Base-by-base conservation (phyloP, 2,797 vertebrate species). In the Psittacula echo region DNA sequence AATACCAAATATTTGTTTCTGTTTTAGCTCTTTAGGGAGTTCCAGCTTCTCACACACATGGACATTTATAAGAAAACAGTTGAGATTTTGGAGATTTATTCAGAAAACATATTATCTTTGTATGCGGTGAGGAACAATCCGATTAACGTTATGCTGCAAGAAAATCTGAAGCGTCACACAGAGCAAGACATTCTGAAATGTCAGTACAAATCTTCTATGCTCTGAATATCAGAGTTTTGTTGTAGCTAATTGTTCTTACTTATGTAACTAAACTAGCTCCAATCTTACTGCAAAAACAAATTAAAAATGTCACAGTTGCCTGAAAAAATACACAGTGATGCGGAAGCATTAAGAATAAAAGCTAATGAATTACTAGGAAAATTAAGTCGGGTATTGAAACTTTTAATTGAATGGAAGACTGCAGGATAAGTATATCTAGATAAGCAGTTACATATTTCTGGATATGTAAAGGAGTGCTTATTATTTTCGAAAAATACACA, bases 21-120 rank as follows among this genome's bases (percentile, higher is more conserved):
- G 77, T 94, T 87, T 58, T 61, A 98, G 97, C 95, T 98, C 79
- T 98, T 98, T 85, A 97, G 95, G 95, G 97, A 98, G 94, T 97
- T 98, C 94, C 96, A 97, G 61, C 94, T 97, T 87, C 97, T 98
- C 61, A 98, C 96, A 53, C 96, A 92, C 37, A 95, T n/a, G 78
- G 97, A 98, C 85, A 92, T 98, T 94, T 97, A 94, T 74, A 97
- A 97, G 90, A 98, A 96, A 97, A 97, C 91, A 81, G 91, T 66
- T 26, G 85, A 97, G 70, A 97, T 98, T 94, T 95, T 98, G 97
- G 98, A 98, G 94, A 91, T 79, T 60, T 97, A 98, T 78, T 97
- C 98, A 50, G 97, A 98, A 93, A 96, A 96, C 44, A 97, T 97
- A 94, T 45, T 97, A 79, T 93, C 97, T 75, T 87, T 96, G 66